These are phyloP conservation scores for Bufo gargarizans DNA, from an alignment of 2,113 vertebrate genomes.

Conservation along the genomic window DNA sequence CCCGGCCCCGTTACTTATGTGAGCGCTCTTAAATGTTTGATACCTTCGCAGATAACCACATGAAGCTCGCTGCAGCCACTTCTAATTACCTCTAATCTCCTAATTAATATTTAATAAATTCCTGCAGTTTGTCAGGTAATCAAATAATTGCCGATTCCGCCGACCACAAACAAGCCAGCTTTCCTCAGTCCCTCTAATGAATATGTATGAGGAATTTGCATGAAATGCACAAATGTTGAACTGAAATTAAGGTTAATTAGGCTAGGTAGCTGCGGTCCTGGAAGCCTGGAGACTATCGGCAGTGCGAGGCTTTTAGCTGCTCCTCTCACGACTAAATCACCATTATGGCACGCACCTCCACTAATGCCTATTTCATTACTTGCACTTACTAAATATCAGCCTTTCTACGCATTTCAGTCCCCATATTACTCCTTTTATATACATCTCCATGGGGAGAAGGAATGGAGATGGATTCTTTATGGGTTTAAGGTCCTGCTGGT, in stretches of 20 bases:
- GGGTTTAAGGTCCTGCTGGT: not conserved
- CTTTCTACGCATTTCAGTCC: not conserved
- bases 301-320: conserved; percentile 5
- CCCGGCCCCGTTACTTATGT: conserved; percentile 35
- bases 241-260: conserved; percentile 54
- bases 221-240: conserved; percentile 15
- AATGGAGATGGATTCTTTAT: not conserved
- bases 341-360: not conserved
- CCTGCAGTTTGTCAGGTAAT: conserved; percentile 49
- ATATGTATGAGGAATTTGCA: conserved; percentile 48
- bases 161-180: conserved; percentile 34
- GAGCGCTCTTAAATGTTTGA: conserved; percentile 37
- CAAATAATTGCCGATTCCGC: conserved; percentile 49
- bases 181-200: conserved; percentile 39
- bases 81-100: conserved; percentile 56
- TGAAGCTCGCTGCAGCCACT: conserved; percentile 32
- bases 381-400: conserved; percentile 24
- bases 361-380: conserved; percentile 34
- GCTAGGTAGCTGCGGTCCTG: conserved; percentile 16
- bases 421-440: not conserved
- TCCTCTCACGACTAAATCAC: conserved; percentile 10
- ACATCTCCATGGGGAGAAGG: not conserved
- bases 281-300: not conserved
- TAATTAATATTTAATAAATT: conserved; percentile 59
- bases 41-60: conserved; percentile 42